Evolutionary conservation across 2,888 invertebrate genomes (phyloP), one percentile per base, ranked within the genome.

Genomic region (Smittia sp.): DNA sequence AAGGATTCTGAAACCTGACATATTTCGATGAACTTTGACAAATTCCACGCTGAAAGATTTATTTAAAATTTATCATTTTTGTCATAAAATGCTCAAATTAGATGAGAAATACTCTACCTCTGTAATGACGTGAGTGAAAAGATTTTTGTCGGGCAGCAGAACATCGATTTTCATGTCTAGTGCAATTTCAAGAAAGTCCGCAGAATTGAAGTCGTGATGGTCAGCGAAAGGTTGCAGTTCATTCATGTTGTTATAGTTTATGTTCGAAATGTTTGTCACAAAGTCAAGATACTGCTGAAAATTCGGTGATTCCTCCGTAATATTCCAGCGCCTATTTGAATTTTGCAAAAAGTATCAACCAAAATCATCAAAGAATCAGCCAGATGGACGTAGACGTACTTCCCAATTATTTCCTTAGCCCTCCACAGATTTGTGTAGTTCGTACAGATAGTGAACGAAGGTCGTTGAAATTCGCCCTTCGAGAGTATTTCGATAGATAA

Each of bases 391-490:
- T n/a, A 63, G n/a, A 22, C 9, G 18, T 62, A 72, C 72, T 4
- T 58, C 22, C 39, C 24, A 58, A 72, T 24, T 22, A 72, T 58
- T 15, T 13, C 52, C 0, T 0, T 39, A 3, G 15, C 22, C 41
- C 22, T 6, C 7, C 13, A 38, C 4, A 13, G 1, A 39, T 62
- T 41, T 1, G 24, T 62, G 72, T 32, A 62, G 18, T 39, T 58
- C 15, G 62, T 38, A n/a, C 72, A 72, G 4, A 72, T 22, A 22
- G 72, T 72, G 38, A 72, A 62, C 1, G 72, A 18, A 3, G 72
- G 72, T 20, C 18, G 20, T 9, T 52, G 18, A 27, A 69, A 52
- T 74, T 73, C 68, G 4, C 24, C 11, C 32, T 27, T 65, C 0
- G 46, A 15, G 25, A 73, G 9, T n/a, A 62, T 65, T 24, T 41